A percentile compares a stretch with the other conserved stretches of the same genome.
These are phyloP conservation scores for Pelobates fuscus DNA, from an alignment of 2,113 vertebrate species.

Conservation along the genomic window DNA sequence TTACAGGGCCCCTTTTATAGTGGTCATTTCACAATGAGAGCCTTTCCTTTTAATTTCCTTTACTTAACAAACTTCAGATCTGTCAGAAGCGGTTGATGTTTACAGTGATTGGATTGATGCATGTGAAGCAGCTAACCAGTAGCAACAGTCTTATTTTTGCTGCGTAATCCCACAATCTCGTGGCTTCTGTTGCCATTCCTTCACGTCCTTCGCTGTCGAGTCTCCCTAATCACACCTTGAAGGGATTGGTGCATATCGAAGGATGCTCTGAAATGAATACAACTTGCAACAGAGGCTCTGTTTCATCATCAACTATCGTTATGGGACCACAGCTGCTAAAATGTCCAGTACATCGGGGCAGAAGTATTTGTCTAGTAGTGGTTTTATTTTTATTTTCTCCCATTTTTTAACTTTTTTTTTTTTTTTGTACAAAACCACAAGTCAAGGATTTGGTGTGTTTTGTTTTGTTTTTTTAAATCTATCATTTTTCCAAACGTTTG, in stretches of 20 bases:
- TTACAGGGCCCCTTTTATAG: too few relatives aligned
- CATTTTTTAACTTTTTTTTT: too few relatives aligned
- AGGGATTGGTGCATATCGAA: background rate
- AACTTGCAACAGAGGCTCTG: background rate
- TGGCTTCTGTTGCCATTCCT: background rate
- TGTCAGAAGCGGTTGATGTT: slow-evolving; percentile 90
- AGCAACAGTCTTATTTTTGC: slow-evolving; percentile 52
- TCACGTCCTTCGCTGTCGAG: background rate
- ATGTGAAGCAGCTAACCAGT: slow-evolving; percentile 92
- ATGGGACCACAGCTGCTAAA: background rate
- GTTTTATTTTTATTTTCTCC: background rate
- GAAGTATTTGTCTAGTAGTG: background rate
- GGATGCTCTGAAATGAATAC: background rate
- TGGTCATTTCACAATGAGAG: too few relatives aligned
- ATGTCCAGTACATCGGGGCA: background rate
- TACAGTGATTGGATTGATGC: slow-evolving; percentile 95
- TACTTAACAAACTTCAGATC: too few relatives aligned
- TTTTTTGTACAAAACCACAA: background rate
- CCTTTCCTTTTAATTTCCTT: too few relatives aligned
- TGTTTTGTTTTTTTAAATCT: too few relatives aligned
- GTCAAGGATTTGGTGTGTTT: too few relatives aligned
- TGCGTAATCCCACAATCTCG: background rate
- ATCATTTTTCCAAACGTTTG: too few relatives aligned
- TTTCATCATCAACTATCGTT: background rate
- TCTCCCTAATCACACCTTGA: background rate